A percentile compares a stretch with the other conserved stretches of the same genome.
These are phyloP conservation scores for Geodia barretti DNA, from an alignment of 37 sponge, comb jelly and placozoan genomes.

Conservation along the genomic window DNA sequence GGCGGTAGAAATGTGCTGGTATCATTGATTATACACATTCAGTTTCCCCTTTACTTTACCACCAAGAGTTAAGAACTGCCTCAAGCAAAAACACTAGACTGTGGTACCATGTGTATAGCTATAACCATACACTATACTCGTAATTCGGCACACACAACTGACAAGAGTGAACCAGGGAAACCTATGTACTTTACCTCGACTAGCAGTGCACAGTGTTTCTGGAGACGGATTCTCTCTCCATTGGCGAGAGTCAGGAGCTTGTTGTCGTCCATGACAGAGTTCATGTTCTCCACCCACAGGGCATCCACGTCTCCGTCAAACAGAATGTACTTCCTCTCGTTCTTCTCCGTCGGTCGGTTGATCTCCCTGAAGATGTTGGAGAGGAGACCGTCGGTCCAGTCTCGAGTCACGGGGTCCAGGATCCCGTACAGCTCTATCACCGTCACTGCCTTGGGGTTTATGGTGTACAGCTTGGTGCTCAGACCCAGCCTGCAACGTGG, in stretches of 20 bases:
- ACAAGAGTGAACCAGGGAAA: too few relatives aligned
- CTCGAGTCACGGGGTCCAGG: conserved; percentile 96
- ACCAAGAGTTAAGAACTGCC: too few relatives aligned
- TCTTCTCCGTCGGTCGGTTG: conserved; percentile 98
- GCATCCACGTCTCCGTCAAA: conserved; percentile 99
- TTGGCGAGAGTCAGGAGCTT: conserved; percentile 98
- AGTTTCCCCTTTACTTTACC: too few relatives aligned
- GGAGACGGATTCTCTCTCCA: conserved; percentile 97
- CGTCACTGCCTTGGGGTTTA: conserved; percentile 97
- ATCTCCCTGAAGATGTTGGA: conserved; percentile 99
- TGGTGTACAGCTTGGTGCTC: conserved; percentile 84
- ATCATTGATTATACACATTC: too few relatives aligned
- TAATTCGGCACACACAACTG: conserved; percentile 16
- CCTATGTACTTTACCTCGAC: conserved; percentile 76
- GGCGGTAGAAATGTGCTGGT: too few relatives aligned
- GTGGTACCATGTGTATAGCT: not conserved
- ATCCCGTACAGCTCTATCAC: conserved; percentile 99
- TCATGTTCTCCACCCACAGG: conserved; percentile 99
- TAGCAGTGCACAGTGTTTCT: conserved; percentile 96
- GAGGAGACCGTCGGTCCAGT: conserved; percentile 99
- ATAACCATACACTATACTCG: conserved; percentile 19
- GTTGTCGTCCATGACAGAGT: conserved; percentile 99
- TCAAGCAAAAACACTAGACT: conserved; percentile 1
- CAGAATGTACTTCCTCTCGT: conserved; percentile 88
- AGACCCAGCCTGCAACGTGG: conserved; percentile 69